Evolutionary conservation across 2,888 invertebrate genomes (phyloP), one percentile per base, ranked within the genome.

Genomic region (Lasioglossum figueresi): DNA sequence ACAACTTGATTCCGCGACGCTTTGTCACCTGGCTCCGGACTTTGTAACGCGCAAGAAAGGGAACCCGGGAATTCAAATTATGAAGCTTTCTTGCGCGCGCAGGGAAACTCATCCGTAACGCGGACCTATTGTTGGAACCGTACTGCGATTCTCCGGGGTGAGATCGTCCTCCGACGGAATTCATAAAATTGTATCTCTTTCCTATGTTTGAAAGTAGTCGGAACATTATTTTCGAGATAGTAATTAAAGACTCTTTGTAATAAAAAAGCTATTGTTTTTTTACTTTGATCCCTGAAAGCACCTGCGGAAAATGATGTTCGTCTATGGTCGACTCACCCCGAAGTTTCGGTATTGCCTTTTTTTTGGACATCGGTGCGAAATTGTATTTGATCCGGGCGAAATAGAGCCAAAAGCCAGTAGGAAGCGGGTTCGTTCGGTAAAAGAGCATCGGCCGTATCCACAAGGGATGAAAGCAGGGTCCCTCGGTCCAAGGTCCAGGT

Each of bases 1-100:
- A 77, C 70, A 27, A 52, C 70, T 70, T 70, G 45, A 77, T 77
- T 43, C 48, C 45, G 68, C 34, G 68, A 66, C n/a, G 27, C 43
- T 72, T 43, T 31, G 45, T 43, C 37, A 68, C 23, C 23, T 63
- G 31, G 63, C 31, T 31, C 31, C 10, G 23, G 68, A 68, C 34
- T 37, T 34, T 31, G 56, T 56, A 52, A n/a, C 31, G 16, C 31
- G 23, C 68, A 37, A 68, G 68, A 68, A 68, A 68, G 23, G 23
- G 34, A 68, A 37, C 10, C 14, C 70, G 40, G 40, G n/a, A n/a
- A 56, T 56, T 12, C 56, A 4, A 70, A 31, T 63, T 63, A 63
- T 63, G 19, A 19, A 31, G 34, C 63, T 31, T 63, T 63, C 63
- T 31, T 31, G 63, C 34, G 16, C 63, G 6, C 16, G 6, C 31